Conservation (phyloP, 2,797 vertebrate genomes). For the Calcarius lapponicus region DNA sequence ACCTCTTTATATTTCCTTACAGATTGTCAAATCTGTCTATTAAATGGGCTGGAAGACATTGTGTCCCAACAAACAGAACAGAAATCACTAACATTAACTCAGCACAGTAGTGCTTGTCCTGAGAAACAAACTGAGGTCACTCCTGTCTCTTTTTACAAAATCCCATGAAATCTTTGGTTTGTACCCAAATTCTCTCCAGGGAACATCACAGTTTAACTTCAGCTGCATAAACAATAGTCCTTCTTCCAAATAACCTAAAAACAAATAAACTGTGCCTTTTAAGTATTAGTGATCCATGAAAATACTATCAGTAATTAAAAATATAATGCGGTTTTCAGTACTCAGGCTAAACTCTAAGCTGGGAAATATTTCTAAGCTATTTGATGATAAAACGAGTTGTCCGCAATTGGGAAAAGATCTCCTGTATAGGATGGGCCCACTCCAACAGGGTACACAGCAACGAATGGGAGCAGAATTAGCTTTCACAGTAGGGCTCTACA, state of each 20-base stretch:
- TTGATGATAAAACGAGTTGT: not conserved
- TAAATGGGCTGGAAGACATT: not conserved
- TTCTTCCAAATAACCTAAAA: not conserved
- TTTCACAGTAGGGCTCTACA: not conserved
- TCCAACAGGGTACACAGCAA: not conserved
- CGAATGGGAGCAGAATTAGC: not conserved
- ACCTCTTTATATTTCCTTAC: not conserved
- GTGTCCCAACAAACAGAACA: not conserved
- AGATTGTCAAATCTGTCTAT: not conserved
- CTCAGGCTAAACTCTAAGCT: not conserved
- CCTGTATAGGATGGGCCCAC: not conserved
- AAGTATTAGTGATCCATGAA: not conserved
- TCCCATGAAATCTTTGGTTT: not conserved
- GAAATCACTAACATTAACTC: not conserved
- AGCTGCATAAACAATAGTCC: not conserved
- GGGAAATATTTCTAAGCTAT: not conserved
- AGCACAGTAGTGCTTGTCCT: not conserved
- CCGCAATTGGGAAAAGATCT: not conserved
- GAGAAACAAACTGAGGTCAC: not conserved
- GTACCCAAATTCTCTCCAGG: not conserved
- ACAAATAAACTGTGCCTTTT: not conserved
- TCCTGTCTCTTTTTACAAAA: slow-evolving; percentile 4
- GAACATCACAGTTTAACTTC: not conserved
- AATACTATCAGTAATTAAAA: not conserved
- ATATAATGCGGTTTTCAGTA: not conserved